A percentile compares a stretch with the other conserved stretches of the same genome.
These are phyloP conservation scores for Phenganax subtilis DNA, from an alignment of 92 coral and sea anemone genomes.

Conservation along the genomic window DNA sequence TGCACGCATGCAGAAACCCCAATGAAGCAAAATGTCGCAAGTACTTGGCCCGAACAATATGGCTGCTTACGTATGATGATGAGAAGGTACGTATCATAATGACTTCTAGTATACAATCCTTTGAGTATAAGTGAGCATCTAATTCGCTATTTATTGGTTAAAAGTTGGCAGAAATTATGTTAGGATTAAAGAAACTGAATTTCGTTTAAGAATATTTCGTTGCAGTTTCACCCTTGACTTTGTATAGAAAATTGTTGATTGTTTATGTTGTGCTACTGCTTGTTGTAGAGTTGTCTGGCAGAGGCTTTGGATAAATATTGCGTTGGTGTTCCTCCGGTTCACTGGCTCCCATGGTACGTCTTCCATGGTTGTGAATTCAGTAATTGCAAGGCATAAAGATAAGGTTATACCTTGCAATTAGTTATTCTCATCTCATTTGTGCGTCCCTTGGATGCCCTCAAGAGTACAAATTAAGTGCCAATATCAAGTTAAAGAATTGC, in stretches of 20 bases:
- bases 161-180: too few relatives aligned
- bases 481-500: too few relatives aligned
- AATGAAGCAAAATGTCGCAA: constrained; percentile 98
- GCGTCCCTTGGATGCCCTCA: too few relatives aligned
- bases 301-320: constrained; percentile 99
- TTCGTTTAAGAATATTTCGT: too few relatives aligned
- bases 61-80: constrained; percentile 97
- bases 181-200: too few relatives aligned
- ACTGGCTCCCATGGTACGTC: constrained; percentile 93
- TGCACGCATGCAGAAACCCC: constrained; percentile 96
- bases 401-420: too few relatives aligned
- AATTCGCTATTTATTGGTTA: too few relatives aligned
- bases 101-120: neutral
- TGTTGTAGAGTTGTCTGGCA: constrained; percentile 75
- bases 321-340: constrained; percentile 97
- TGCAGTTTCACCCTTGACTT: neutral
- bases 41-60: constrained; percentile 89
- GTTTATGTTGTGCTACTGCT: neutral
- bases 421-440: too few relatives aligned
- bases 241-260: neutral
- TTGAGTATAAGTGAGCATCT: too few relatives aligned
- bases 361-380: neutral
- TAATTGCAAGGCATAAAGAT: neutral
- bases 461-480: too few relatives aligned
- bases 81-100: constrained; percentile 65